phyloP scores from a whole-genome alignment of 2,888 invertebrate species.

The Heteromurus nitidus region DNA sequence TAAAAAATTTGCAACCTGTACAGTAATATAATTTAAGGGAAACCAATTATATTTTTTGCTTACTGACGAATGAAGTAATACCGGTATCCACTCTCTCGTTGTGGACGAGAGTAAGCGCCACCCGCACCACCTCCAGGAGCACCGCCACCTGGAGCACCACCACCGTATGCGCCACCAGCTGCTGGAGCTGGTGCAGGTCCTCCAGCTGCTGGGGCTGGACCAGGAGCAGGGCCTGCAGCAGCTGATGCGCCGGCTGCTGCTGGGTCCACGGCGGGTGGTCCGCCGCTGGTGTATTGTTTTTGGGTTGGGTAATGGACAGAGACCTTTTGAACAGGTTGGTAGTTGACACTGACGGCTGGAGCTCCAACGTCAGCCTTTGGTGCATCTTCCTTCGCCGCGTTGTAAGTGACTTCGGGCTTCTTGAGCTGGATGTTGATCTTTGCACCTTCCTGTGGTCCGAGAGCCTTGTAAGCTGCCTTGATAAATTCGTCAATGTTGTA shows the following conservation, averaged over 20 bases:
- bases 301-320: conserved; percentile 61
- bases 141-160: background rate
- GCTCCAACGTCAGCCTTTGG: conserved; percentile 30
- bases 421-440: conserved; percentile 57
- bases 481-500: conserved; percentile 63
- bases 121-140: background rate
- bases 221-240: background rate
- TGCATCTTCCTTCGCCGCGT: conserved; percentile 34
- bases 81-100: conserved; percentile 49
- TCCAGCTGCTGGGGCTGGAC: background rate
- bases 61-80: conserved; percentile 48
- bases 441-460: conserved; percentile 49
- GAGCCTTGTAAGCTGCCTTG: conserved; percentile 50
- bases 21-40: background rate
- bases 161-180: background rate
- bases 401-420: conserved; percentile 58
- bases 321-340: conserved; percentile 52
- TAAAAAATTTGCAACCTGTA: background rate
- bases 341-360: conserved; percentile 55
- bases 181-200: conserved; percentile 15
- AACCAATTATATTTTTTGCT: background rate
- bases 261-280: background rate
- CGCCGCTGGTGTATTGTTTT: conserved; percentile 40
- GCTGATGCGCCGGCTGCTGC: background rate
- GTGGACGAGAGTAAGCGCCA: conserved; percentile 43